A percentile compares a stretch with the other conserved stretches of the same genome.
Evolutionary conservation across 2,113 vertebrate genomes (phyloP).

Genomic region (Ictalurus furcatus): DNA sequence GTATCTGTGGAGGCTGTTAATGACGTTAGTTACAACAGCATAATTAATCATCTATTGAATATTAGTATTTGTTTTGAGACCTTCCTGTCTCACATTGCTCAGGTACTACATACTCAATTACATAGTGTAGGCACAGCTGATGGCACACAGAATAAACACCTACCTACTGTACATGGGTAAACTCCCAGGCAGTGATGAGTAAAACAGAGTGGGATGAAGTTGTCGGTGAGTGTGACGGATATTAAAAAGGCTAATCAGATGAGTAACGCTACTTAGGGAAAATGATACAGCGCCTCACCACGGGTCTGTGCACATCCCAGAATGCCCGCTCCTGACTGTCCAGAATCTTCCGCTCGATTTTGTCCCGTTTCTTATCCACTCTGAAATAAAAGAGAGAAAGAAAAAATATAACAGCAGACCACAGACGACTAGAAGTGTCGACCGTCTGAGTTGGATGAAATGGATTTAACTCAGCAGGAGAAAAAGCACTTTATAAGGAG

Average conservation of each 20-base stretch:
- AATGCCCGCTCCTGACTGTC: conserved; percentile 89
- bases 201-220: neutral
- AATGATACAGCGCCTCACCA: conserved; percentile 73
- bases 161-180: neutral
- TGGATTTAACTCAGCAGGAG: too few relatives aligned
- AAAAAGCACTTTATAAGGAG: too few relatives aligned
- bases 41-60: neutral
- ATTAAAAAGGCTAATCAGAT: conserved; percentile 7
- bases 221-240: neutral
- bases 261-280: neutral
- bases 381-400: conserved; percentile 60
- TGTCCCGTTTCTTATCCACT: conserved; percentile 88
- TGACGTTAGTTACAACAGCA: neutral
- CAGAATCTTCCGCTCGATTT: conserved; percentile 88
- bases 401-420: neutral
- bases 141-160: neutral
- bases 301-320: conserved; percentile 89
- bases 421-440: neutral
- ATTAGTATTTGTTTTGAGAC: neutral
- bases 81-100: neutral
- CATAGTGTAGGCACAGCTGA: neutral
- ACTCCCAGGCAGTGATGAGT: neutral
- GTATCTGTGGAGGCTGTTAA: neutral
- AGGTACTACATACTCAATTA: neutral
- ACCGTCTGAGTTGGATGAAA: neutral